Evolutionary conservation across 2,797 vertebrate species (phyloP), one percentile per base, ranked within the genome.

Genomic region (Phoebastria nigripes): DNA sequence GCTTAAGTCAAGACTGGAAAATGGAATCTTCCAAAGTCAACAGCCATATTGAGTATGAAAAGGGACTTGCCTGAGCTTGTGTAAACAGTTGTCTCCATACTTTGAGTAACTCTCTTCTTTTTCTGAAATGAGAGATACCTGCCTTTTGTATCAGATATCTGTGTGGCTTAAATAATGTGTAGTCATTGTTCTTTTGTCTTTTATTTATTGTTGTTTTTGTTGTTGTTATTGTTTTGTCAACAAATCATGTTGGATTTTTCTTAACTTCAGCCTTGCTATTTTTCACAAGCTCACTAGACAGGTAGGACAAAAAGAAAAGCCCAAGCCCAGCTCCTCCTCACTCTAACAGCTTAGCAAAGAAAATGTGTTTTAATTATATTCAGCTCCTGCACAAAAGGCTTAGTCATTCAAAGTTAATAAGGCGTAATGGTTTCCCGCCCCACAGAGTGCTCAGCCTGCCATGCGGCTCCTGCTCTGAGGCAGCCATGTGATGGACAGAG

Each of bases 1-100:
- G 58, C 62, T 90, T 77, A 90, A 92, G 49, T 70, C 49, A 93
- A 88, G 90, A 49, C 52, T 94, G 84, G 65, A 85, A 95, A 91
- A 85, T 47, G 46, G 55, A 88, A 84, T 89, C 54, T 93, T 94
- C 74, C 63, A 54, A 94, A 95, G 47, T 74, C 94, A 91, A 91
- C 65, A 93, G 67, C 54, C 49, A 19, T 46, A 66, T 79, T 87
- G 91, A 95, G 26, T 20, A 78, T 15, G 11, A 73, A 69, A 91
- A 78, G 9, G 20, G 25, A 47, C 16, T 83, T 84, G 41, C 52
- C 63, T 82, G 82, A 70, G 26, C 42, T 87, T 79, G 11, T 62
- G 31, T 46, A 29, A 87, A 52, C n/a, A 31, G 46, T 66, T 70
- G 14, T n/a, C 46, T 52, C n/a, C 21, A 49, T 9, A 18, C 31